Evolutionary conservation across 2,888 invertebrate genomes (phyloP).

Genomic region (Strigamia maritima): DNA sequence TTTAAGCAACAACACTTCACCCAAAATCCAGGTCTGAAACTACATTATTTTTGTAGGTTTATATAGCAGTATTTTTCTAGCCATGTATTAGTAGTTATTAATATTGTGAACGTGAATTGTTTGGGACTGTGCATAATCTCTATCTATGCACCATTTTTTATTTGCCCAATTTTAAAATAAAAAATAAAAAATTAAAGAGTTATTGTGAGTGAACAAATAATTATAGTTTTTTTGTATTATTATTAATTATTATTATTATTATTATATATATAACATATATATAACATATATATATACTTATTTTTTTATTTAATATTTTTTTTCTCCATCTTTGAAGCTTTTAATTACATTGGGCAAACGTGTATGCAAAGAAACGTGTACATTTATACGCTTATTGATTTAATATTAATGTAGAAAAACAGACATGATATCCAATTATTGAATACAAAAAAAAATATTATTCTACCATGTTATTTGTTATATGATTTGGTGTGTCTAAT

Average conservation of each 20-base stretch:
- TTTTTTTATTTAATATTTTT: slow-evolving; percentile 26
- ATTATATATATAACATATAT: not conserved
- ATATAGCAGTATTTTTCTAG: slow-evolving; percentile 34
- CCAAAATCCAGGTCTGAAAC: slow-evolving; percentile 34
- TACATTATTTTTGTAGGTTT: slow-evolving; percentile 30
- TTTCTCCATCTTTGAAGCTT: slow-evolving; percentile 5
- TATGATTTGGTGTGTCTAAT: slow-evolving; percentile 31
- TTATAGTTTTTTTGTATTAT: not conserved
- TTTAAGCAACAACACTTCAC: slow-evolving; percentile 22
- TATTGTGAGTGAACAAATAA: slow-evolving; percentile 22
- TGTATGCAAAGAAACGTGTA: slow-evolving; percentile 28
- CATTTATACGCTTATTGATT: slow-evolving; percentile 32
- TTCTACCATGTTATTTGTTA: slow-evolving; percentile 31
- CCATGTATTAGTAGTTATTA: slow-evolving; percentile 30
- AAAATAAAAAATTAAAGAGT: not conserved
- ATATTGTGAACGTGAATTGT: slow-evolving; percentile 28
- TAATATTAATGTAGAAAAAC: slow-evolving; percentile 29
- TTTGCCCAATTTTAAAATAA: not conserved
- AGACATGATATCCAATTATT: slow-evolving; percentile 23
- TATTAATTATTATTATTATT: not conserved
- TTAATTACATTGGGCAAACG: slow-evolving; percentile 12
- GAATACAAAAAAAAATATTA: slow-evolving; percentile 15
- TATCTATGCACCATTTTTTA: slow-evolving; percentile 12
- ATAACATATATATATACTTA: not conserved
- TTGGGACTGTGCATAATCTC: slow-evolving; percentile 31